These are phyloP conservation scores for Melieria crassipennis DNA, from an alignment of 2,888 invertebrate genomes.

Conservation along the genomic window DNA sequence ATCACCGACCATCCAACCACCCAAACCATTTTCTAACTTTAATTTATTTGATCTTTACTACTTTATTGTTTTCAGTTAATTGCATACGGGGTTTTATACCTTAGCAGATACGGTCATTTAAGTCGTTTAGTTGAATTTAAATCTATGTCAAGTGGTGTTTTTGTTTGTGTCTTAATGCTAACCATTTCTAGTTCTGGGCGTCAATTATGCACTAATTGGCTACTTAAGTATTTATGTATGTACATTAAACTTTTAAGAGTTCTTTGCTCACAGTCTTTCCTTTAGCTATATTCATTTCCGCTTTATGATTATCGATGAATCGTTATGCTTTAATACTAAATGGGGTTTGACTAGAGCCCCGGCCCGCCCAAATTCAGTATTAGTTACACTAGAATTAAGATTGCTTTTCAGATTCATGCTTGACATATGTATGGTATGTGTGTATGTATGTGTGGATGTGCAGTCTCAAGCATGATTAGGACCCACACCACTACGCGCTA, in stretches of 20 bases:
- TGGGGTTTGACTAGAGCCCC: no score
- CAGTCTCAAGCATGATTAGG: no score
- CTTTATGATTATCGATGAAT: constrained; percentile 6
- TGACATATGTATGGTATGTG: no score
- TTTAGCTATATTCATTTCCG: constrained; percentile 44
- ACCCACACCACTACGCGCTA: no score
- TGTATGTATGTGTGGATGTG: no score
- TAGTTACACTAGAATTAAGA: constrained; percentile 29
- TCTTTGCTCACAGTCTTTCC: constrained; percentile 59
- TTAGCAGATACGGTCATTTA: not conserved
- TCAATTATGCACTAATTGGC: constrained; percentile 4
- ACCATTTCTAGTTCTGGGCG: no score
- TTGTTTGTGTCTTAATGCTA: not conserved
- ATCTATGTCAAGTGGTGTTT: constrained; percentile 13
- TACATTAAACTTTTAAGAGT: constrained; percentile 48
- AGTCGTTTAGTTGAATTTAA: not conserved
- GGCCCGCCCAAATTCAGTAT: not conserved
- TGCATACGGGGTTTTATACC: not conserved
- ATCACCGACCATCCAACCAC: not conserved
- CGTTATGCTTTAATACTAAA: not conserved
- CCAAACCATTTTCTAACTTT: constrained; percentile 16
- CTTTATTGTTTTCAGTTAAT: not conserved
- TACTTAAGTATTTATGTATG: not conserved
- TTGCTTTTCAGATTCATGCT: constrained; percentile 27
- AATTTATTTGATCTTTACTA: not conserved